A percentile compares a stretch with the other conserved stretches of the same genome.
Conservation (phyloP, 23 tunicate species). For the Ascidia mentula region DNA sequence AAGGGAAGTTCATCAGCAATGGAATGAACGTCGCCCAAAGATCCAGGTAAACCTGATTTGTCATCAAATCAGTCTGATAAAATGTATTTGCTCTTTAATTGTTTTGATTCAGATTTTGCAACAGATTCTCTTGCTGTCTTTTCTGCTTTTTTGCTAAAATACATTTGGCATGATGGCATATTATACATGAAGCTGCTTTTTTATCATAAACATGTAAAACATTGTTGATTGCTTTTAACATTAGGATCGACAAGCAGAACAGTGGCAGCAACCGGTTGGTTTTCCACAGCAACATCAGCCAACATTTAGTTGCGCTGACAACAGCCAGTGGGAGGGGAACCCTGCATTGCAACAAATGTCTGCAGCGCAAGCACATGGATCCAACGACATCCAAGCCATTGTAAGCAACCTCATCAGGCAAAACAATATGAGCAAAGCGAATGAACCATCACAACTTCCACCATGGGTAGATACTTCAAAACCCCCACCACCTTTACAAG, state of each 20-base stretch:
- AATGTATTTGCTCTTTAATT: too few species aligned
- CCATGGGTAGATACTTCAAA: conserved; percentile 45
- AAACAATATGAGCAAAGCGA: conserved; percentile 26
- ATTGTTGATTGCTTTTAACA: too few species aligned
- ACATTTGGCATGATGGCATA: background rate
- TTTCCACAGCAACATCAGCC: background rate
- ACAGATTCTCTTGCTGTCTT: background rate
- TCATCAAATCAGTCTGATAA: background rate
- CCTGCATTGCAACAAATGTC: background rate
- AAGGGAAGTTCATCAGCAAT: background rate
- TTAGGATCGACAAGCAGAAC: background rate
- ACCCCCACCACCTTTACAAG: conserved; percentile 51
- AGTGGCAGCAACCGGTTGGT: background rate
- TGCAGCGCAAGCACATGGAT: background rate
- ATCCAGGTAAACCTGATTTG: conserved; percentile 16
- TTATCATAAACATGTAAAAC: background rate
- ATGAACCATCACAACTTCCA: conserved; percentile 33
- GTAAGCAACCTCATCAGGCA: conserved; percentile 49
- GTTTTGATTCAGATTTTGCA: background rate
- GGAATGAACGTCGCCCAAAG: conserved; percentile 32
- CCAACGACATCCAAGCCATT: conserved; percentile 42
- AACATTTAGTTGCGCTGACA: background rate
- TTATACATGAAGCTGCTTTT: background rate
- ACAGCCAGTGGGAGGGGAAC: background rate
- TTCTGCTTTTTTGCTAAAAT: background rate